Base-by-base conservation (phyloP, 1,140 invertebrate genomes). In the Drosophila rhopaloa region DNA sequence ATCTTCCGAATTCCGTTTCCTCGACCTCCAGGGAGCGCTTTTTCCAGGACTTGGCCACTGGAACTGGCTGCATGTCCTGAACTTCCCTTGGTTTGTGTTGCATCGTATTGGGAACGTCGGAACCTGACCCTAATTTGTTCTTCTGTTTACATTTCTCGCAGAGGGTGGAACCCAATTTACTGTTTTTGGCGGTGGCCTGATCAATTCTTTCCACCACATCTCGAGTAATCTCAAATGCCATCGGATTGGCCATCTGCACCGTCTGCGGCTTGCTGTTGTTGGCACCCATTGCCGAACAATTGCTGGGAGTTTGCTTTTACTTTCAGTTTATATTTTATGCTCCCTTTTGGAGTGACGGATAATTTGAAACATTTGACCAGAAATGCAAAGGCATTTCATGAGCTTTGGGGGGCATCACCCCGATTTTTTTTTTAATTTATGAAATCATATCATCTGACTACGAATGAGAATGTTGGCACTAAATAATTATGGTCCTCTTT, bases 221-320 rank as follows among this genome's bases (percentile, higher is more conserved):
- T 6, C 63, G 67, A 11, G 80, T 83, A 5, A 88, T 57, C 37
- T 83, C 79, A 62, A 84, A 76, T 38, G 72, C 63, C n/a, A 56
- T 54, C 13, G 57, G 57, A 57, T 88, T 88, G 16, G 53, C 37
- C 43, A 88, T 80, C 76, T 83, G 66, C 24, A 83, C 79, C 1
- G 79, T 83, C 16, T 89, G 76, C 5, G 83, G 84, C 57, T 89
- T 80, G 47, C 76, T 83, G 50, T 77, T 80, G 37, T 29, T 74
- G 9, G 83, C 83, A 47, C 83, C 83, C 83, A 88, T 88, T 14
- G 19, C 9, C 4, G 2, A 19, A 47, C 35, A 48, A 50, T 66
- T 35, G 27, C 13, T n/a, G 6, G 10, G n/a, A 29, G 19, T 32
- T 11, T 9, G 27, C 8, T 13, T 24, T 9, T 24, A 37, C 24